phyloP scores from a whole-genome alignment of 1,140 invertebrate species.

The Temnothorax longispinosus region DNA sequence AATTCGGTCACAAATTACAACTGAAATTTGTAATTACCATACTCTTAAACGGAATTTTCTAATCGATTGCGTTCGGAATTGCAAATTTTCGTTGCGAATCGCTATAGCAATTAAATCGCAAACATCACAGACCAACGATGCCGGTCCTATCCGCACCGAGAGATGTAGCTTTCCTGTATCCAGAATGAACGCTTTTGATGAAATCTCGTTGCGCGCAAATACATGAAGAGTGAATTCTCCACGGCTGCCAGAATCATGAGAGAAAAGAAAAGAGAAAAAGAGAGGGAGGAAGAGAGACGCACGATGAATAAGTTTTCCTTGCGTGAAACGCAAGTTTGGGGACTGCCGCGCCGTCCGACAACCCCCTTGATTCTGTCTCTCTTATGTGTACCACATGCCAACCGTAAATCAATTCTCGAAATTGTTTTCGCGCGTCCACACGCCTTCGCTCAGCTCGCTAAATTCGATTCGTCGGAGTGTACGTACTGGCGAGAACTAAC shows the following conservation, averaged over 20 bases:
- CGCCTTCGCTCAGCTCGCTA: background rate
- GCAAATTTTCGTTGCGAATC: slow-evolving; percentile 33
- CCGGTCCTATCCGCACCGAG: background rate
- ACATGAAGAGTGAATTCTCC: slow-evolving; percentile 21
- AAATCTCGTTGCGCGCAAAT: slow-evolving; percentile 26
- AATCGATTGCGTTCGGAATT: slow-evolving; percentile 21
- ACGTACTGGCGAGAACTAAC: slow-evolving; percentile 1
- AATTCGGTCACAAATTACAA: slow-evolving; percentile 49
- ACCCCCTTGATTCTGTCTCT: slow-evolving; percentile 35
- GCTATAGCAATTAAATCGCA: slow-evolving; percentile 37
- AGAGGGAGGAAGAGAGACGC: background rate
- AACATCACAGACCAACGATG: background rate
- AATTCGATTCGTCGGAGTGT: slow-evolving; percentile 41
- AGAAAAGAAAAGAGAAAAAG: background rate
- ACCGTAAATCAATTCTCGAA: slow-evolving; percentile 78
- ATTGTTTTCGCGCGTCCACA: slow-evolving; percentile 72
- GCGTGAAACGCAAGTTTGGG: slow-evolving; percentile 39
- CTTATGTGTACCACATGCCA: slow-evolving; percentile 66
- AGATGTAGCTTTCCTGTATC: background rate
- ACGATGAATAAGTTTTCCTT: slow-evolving; percentile 25
- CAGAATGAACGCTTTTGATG: slow-evolving; percentile 10
- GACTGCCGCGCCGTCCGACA: slow-evolving; percentile 1
- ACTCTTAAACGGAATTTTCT: slow-evolving; percentile 50
- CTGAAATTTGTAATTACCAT: slow-evolving; percentile 27
- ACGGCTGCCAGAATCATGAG: background rate